Conservation (phyloP, 2,888 invertebrate genomes). For the Hyppa rectilinea region DNA sequence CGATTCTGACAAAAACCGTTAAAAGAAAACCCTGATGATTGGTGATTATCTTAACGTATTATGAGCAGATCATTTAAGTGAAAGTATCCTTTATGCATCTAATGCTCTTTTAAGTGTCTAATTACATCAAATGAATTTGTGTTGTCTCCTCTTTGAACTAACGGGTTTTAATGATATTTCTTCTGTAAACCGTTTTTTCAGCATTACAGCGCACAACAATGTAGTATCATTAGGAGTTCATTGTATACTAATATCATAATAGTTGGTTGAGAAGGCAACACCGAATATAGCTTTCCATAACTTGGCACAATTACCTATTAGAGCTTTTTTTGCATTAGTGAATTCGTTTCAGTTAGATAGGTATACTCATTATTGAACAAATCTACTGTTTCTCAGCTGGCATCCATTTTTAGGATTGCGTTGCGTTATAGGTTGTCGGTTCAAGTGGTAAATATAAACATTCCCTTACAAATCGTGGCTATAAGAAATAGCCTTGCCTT, state of each 20-base stretch:
- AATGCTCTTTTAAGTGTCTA: too few relatives aligned
- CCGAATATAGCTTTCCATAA: not conserved
- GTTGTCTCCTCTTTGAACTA: slow-evolving; percentile 24
- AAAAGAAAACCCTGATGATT: not conserved
- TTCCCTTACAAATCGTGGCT: too few relatives aligned
- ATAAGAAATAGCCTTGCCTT: too few relatives aligned
- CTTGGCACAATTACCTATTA: not conserved
- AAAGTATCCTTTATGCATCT: not conserved
- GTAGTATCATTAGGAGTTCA: not conserved
- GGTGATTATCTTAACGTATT: not conserved
- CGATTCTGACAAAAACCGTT: not conserved
- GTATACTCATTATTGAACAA: too few relatives aligned
- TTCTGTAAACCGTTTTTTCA: slow-evolving; percentile 14
- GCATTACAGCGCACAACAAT: not conserved
- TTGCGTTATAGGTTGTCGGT: too few relatives aligned
- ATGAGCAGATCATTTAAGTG: not conserved
- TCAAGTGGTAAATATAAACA: too few relatives aligned
- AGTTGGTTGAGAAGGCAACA: not conserved
- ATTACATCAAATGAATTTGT: slow-evolving; percentile 41
- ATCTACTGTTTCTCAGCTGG: too few relatives aligned
- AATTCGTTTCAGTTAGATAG: too few relatives aligned
- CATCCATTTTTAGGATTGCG: too few relatives aligned
- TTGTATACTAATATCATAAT: not conserved
- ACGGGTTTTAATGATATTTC: slow-evolving; percentile 16
- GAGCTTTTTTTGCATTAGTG: too few relatives aligned